A percentile compares a stretch with the other conserved stretches of the same genome.
These are phyloP conservation scores for human DNA, from an alignment of 2,113 vertebrate species.

Conservation along the genomic window GRCh38 chr13:92932001-92932500, in stretches of 20 bases:
- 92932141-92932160: neutral
- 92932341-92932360: neutral
- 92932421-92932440: neutral
- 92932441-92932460: neutral
- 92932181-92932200: neutral
- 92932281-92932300: neutral
- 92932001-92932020: neutral
- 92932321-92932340: neutral
- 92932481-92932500: neutral
- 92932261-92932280: neutral
- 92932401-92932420: neutral
- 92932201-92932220: neutral
- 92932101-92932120: neutral
- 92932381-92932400: neutral
- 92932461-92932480: neutral
- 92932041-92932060: neutral
- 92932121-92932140: neutral
- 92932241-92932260: neutral
- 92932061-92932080: slow-evolving; percentile 38
- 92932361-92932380: slow-evolving; percentile 3
- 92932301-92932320: neutral
- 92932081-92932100: neutral
- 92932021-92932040: neutral
- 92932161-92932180: neutral
- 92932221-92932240: neutral